A percentile compares a stretch with the other conserved stretches of the same genome.
phyloP scores from a whole-genome alignment of 2,888 invertebrate species.

The Dicyrtomina minuta region DNA sequence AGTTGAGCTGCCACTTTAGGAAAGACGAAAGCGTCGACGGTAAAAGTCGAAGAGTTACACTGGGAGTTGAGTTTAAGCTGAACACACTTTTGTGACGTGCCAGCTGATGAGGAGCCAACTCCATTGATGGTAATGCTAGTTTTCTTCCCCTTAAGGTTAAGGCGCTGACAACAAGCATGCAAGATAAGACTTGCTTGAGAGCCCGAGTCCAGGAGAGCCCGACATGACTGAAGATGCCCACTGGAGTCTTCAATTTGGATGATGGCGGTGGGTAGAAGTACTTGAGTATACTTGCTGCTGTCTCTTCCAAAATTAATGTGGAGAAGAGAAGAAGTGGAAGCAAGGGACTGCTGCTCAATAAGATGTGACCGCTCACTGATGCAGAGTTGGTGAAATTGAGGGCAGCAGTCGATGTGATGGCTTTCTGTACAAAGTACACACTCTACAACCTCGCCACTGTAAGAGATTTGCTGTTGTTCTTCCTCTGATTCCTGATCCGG shows the following conservation, averaged over 20 bases:
- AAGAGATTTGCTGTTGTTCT: not conserved
- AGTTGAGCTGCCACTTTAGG: conserved; percentile 19
- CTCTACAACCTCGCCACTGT: not conserved
- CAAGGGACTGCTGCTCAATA: not conserved
- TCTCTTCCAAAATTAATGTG: not conserved
- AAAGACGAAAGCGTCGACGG: conserved; percentile 9
- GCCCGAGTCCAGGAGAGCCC: not conserved
- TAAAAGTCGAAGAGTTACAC: not conserved
- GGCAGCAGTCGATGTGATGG: too few relatives aligned
- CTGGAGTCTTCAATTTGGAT: not conserved
- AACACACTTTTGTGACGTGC: not conserved
- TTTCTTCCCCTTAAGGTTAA: not conserved
- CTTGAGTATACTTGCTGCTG: not conserved
- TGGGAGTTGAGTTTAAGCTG: not conserved
- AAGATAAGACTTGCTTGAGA: not conserved
- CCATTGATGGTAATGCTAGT: conserved; percentile 1
- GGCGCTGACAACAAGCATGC: not conserved
- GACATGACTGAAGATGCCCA: not conserved
- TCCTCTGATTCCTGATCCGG: not conserved
- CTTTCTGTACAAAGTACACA: too few relatives aligned
- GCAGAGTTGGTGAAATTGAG: too few relatives aligned
- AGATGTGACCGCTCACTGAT: not conserved
- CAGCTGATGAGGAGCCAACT: not conserved
- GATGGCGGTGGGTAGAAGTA: not conserved
- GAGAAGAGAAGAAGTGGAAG: not conserved